phyloP scores from a whole-genome alignment of 2,113 vertebrate genomes.

The Baryphthengus martii region DNA sequence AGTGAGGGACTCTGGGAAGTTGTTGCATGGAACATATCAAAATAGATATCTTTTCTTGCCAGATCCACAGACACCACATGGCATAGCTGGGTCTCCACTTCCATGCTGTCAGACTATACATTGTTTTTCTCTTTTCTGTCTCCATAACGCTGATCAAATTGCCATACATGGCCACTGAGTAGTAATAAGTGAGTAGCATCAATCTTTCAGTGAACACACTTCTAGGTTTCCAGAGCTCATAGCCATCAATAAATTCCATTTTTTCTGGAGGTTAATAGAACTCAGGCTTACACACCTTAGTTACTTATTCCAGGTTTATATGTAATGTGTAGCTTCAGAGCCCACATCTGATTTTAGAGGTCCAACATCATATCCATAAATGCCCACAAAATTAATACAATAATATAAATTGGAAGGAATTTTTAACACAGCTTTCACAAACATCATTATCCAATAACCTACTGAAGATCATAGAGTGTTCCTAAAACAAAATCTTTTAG shows the following conservation, averaged over 20 bases:
- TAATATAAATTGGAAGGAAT: not conserved
- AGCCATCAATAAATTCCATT: not conserved
- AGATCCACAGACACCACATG: not conserved
- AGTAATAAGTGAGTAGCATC: no score
- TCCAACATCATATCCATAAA: not conserved
- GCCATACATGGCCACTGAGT: not conserved
- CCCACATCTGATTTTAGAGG: not conserved
- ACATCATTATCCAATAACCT: not conserved
- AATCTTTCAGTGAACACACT: not conserved
- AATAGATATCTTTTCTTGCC: not conserved
- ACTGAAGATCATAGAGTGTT: not conserved
- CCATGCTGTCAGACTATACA: not conserved
- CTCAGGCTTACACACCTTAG: not conserved
- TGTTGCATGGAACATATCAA: not conserved
- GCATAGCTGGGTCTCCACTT: not conserved
- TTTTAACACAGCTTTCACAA: not conserved
- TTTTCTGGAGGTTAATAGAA: not conserved
- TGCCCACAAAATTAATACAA: not conserved
- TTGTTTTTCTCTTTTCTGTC: not conserved
- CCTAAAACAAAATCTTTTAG: not conserved
- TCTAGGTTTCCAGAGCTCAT: not conserved
- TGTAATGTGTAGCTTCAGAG: not conserved
- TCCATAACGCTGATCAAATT: not conserved
- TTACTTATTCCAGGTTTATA: not conserved
- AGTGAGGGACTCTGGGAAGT: not conserved